phyloP scores from a whole-genome alignment of 2,797 vertebrate species.

The Malacoraja senta region DNA sequence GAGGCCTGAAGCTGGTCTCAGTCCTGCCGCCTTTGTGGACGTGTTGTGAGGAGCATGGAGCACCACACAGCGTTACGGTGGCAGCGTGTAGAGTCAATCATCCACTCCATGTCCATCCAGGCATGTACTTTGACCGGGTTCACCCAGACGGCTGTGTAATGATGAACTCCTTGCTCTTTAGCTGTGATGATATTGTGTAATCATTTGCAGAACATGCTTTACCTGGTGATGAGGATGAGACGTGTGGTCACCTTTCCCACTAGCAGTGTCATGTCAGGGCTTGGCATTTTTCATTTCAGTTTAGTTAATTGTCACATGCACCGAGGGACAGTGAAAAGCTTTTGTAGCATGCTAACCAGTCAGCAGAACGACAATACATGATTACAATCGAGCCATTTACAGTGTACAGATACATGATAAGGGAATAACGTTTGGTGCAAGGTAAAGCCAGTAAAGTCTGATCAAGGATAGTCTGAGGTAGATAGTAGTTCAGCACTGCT shows the following conservation, averaged over 20 bases:
- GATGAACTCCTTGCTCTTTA: neutral
- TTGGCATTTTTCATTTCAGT: neutral
- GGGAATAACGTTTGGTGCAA: too few species aligned
- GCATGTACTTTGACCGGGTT: neutral
- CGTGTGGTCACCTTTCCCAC: neutral
- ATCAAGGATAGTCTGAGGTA: too few species aligned
- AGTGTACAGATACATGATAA: too few species aligned
- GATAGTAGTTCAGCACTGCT: too few species aligned
- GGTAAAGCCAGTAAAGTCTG: too few species aligned
- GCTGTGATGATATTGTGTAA: neutral
- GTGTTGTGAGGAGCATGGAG: neutral
- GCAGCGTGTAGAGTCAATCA: neutral
- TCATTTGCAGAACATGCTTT: neutral
- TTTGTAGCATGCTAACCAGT: too few species aligned
- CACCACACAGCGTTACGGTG: neutral
- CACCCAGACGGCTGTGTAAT: neutral
- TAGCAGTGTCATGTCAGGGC: neutral
- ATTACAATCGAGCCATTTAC: too few species aligned
- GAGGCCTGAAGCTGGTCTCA: neutral
- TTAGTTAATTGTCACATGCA: too few species aligned
- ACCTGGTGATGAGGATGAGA: neutral
- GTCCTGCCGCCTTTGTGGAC: neutral
- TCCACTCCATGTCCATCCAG: too few species aligned
- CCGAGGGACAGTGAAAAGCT: too few species aligned
- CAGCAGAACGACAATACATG: too few species aligned